Percentiles rank a stretch among this genome's conserved stretches.
phyloP scores from a whole-genome alignment of 2,797 vertebrate species.

The Gallinago nigripennis region DNA sequence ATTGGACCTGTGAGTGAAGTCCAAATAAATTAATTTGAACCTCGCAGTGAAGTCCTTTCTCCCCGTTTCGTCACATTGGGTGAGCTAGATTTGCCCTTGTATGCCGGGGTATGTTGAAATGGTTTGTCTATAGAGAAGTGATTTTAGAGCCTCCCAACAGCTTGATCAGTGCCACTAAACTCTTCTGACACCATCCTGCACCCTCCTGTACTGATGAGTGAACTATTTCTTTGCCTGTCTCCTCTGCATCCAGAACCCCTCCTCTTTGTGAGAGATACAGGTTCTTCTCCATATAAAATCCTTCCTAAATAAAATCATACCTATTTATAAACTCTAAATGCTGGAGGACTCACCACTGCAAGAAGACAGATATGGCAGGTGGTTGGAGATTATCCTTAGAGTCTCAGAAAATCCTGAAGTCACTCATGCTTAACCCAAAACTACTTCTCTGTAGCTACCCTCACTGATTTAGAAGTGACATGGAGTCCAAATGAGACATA shows the following conservation, averaged over 20 bases:
- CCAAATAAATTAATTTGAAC: too few species aligned
- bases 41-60: too few species aligned
- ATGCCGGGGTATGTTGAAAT: background rate
- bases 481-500: background rate
- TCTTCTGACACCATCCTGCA: background rate
- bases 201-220: background rate
- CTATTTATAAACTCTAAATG: background rate
- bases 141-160: background rate
- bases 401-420: background rate
- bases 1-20: too few species aligned
- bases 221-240: background rate
- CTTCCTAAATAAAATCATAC: background rate
- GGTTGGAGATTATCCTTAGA: background rate
- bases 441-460: background rate
- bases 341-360: background rate
- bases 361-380: background rate
- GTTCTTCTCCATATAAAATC: background rate
- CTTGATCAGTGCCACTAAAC: background rate
- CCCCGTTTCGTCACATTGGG: too few species aligned
- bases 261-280: background rate
- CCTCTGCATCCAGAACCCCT: background rate
- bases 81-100: background rate
- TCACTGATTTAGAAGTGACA: background rate
- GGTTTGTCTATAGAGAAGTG: background rate
- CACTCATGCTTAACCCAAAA: background rate